Evolutionary conservation across 2,797 vertebrate genomes (phyloP).

Genomic region (Bovichtus variegatus): DNA sequence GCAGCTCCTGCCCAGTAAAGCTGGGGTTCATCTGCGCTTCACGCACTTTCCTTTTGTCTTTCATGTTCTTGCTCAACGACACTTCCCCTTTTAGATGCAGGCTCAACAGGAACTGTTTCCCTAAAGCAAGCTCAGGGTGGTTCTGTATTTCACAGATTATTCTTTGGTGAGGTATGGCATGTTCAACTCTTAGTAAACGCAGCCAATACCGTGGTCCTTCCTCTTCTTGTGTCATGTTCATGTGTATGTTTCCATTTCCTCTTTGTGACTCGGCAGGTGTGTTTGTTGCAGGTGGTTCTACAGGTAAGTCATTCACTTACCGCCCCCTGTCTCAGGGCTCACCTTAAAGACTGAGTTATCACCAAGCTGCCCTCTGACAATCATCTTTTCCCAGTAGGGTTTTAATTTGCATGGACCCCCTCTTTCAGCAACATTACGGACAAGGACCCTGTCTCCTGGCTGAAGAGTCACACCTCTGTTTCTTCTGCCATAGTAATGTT

Average conservation of each 20-base stretch:
- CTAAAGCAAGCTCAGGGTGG: not conserved
- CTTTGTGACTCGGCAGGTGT: not conserved
- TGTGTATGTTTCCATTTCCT: not conserved
- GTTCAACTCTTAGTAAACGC: not conserved
- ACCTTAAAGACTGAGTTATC: not conserved
- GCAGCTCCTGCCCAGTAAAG: not conserved
- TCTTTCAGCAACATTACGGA: not conserved
- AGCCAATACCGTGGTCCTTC: constrained; percentile 3
- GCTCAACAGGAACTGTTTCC: not conserved
- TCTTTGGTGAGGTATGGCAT: not conserved
- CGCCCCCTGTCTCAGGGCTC: not conserved
- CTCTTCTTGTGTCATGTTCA: not conserved
- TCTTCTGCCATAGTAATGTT: too few species aligned
- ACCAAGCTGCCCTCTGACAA: not conserved
- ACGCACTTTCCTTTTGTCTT: not conserved
- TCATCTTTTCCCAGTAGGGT: not conserved
- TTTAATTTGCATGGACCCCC: not conserved
- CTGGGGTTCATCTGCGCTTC: not conserved
- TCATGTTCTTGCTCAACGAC: not conserved
- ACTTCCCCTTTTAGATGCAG: not conserved
- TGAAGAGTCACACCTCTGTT: too few species aligned
- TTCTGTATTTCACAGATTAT: not conserved
- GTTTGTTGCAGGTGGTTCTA: too few species aligned
- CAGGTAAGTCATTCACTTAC: not conserved
- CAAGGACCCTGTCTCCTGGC: too few species aligned